Evolutionary conservation across 1,140 invertebrate genomes (phyloP).

Genomic region (Sipha flava): DNA sequence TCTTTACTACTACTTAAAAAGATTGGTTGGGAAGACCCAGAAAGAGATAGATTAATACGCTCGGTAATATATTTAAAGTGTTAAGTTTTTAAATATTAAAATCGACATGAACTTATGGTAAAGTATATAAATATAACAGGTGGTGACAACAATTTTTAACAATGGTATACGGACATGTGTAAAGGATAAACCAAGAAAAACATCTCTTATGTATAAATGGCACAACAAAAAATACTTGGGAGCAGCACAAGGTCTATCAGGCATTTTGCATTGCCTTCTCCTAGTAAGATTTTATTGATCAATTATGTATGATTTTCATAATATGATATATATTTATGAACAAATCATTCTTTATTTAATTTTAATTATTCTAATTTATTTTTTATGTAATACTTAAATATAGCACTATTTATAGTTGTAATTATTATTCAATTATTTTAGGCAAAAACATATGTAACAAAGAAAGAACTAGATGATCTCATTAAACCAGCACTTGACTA

Average conservation of each 20-base stretch:
- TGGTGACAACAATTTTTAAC: constrained; percentile 55
- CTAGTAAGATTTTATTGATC: constrained; percentile 49
- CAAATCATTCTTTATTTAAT: too few species aligned
- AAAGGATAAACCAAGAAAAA: constrained; percentile 43
- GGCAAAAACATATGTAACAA: constrained; percentile 21
- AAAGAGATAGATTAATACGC: constrained; percentile 47
- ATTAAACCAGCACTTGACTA: constrained; percentile 59
- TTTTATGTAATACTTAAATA: too few species aligned
- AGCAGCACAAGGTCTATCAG: constrained; percentile 77
- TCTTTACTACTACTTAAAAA: constrained; percentile 62
- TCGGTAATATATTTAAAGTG: constrained; percentile 41
- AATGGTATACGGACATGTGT: constrained; percentile 55
- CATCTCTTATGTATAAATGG: constrained; percentile 75
- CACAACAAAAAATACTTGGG: constrained; percentile 80
- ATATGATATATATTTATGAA: too few species aligned
- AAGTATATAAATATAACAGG: constrained; percentile 44
- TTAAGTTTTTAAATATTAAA: background rate
- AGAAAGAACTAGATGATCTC: constrained; percentile 49
- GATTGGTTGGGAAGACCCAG: constrained; percentile 47
- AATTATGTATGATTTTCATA: too few species aligned
- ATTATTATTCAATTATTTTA: background rate
- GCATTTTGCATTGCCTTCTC: constrained; percentile 73
- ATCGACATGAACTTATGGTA: background rate
- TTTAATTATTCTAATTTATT: too few species aligned
- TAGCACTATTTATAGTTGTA: background rate